Evolutionary conservation across 1,140 invertebrate genomes (phyloP).

Genomic region (Schlechtendalia chinensis): DNA sequence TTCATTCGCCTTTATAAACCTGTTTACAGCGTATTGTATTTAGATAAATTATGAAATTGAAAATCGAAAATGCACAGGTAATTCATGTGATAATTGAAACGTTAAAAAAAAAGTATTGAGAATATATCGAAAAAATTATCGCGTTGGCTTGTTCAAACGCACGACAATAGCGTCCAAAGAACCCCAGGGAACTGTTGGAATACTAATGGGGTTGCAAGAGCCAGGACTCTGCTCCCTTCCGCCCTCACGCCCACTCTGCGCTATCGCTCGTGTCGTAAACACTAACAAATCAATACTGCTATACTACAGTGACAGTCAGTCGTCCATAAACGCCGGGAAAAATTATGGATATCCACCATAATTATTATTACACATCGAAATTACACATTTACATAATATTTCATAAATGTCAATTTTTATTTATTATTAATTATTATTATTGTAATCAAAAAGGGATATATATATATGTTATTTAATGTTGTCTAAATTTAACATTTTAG

Average conservation of each 20-base stretch:
- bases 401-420: neutral
- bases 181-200: slow-evolving; percentile 49
- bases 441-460: too few relatives aligned
- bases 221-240: slow-evolving; percentile 29
- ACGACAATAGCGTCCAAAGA: slow-evolving; percentile 38
- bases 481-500: too few relatives aligned
- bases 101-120: neutral
- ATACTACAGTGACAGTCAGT: slow-evolving; percentile 25
- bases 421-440: neutral
- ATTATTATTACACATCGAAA: slow-evolving; percentile 5
- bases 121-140: slow-evolving; percentile 4
- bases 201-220: slow-evolving; percentile 48
- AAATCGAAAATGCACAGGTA: neutral
- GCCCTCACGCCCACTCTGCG: slow-evolving; percentile 4
- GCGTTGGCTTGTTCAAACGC: neutral
- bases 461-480: too few relatives aligned
- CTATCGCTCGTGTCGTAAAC: slow-evolving; percentile 40
- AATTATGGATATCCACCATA: slow-evolving; percentile 20
- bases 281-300: slow-evolving; percentile 50
- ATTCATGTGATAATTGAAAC: neutral
- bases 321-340: slow-evolving; percentile 19
- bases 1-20: neutral
- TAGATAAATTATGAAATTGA: neutral
- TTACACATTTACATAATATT: slow-evolving; percentile 1
- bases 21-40: neutral